Evolutionary conservation across 2,797 vertebrate species (phyloP).

Genomic region (Echiichthys vipera): DNA sequence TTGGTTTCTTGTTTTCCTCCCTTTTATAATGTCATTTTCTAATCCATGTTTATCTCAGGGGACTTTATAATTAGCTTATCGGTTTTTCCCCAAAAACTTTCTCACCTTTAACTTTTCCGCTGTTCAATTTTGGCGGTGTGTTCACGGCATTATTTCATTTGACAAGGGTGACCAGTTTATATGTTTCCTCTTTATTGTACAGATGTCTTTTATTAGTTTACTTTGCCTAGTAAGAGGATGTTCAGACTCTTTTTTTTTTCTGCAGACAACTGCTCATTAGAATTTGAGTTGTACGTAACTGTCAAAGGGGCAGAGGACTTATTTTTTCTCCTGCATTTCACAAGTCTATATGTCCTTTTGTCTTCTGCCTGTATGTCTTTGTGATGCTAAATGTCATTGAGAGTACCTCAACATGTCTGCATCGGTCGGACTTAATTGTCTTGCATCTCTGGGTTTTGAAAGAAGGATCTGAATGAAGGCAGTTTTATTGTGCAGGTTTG

Average conservation of each 20-base stretch:
- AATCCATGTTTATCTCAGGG: neutral
- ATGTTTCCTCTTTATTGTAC: constrained; percentile 12
- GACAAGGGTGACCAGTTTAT: constrained; percentile 23
- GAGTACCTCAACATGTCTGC: constrained; percentile 68
- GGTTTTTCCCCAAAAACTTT: neutral
- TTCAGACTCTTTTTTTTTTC: constrained; percentile 18
- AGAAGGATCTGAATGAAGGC: constrained; percentile 61
- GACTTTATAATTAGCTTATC: neutral
- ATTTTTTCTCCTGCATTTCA: constrained; percentile 46
- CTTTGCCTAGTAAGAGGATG: constrained; percentile 39
- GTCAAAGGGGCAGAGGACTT: constrained; percentile 30
- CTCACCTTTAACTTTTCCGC: neutral
- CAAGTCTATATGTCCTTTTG: constrained; percentile 61
- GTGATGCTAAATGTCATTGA: constrained; percentile 72
- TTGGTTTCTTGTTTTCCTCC: neutral
- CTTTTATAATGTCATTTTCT: neutral
- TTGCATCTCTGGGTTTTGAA: constrained; percentile 64
- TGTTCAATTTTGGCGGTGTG: neutral
- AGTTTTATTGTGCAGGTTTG: constrained; percentile 69
- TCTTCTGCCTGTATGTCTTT: constrained; percentile 63
- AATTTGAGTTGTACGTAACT: constrained; percentile 47
- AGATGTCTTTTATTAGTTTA: constrained; percentile 33
- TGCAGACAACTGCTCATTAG: constrained; percentile 33
- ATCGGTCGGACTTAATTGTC: constrained; percentile 69
- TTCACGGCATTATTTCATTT: constrained; percentile 14